Conservation (phyloP, 2,113 vertebrate species). For the Ardeotis arabs region DNA sequence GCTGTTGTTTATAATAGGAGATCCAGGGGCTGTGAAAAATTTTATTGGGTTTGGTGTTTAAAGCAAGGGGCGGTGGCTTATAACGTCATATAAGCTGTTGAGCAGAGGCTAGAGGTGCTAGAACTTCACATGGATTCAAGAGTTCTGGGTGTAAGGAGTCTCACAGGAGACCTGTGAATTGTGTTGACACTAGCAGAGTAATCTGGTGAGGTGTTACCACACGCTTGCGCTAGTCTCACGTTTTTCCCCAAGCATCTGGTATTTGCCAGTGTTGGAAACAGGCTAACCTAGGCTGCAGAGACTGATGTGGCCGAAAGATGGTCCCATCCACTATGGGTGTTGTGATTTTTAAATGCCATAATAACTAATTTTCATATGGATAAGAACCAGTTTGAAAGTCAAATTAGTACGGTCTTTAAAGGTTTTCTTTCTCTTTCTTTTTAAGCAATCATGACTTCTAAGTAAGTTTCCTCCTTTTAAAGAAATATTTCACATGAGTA, state of each 20-base stretch:
- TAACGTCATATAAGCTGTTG: neutral
- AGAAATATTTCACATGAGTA: neutral
- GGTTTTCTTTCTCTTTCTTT: neutral
- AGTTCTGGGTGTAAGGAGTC: neutral
- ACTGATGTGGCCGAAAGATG: neutral
- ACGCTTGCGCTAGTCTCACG: rapidly evolving
- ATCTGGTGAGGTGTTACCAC: neutral
- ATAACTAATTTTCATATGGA: neutral
- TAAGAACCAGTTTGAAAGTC: neutral
- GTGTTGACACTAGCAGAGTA: neutral
- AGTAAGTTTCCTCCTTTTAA: neutral
- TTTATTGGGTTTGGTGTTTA: neutral
- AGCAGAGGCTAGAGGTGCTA: neutral
- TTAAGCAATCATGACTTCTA: neutral
- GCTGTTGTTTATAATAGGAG: neutral
- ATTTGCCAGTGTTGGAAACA: neutral
- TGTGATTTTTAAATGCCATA: neutral
- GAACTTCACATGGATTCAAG: neutral
- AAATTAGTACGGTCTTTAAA: neutral
- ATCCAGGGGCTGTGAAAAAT: neutral
- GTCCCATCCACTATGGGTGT: neutral
- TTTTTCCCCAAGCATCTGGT: neutral
- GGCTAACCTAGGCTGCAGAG: neutral
- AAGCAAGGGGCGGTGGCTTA: neutral
- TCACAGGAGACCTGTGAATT: neutral